Conservation (phyloP, 2,888 invertebrate genomes). For the Phalera bucephala region DNA sequence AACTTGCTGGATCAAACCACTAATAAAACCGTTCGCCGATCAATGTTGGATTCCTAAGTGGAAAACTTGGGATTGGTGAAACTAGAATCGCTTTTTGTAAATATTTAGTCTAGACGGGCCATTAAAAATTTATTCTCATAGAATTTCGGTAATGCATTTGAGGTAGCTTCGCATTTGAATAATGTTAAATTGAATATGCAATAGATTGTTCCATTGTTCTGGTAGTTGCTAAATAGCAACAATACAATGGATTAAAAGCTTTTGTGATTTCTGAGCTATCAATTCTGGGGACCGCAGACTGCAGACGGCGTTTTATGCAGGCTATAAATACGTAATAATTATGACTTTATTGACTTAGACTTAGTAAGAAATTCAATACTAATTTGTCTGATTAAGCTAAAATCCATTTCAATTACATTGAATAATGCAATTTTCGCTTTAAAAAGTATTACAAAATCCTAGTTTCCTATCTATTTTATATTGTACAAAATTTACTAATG, state of each 20-base stretch:
- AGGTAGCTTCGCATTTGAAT: conserved; percentile 19
- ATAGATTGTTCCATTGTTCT: conserved; percentile 3
- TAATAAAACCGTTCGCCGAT: conserved; percentile 63
- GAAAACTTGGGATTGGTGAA: conserved; percentile 65
- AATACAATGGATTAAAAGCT: neutral
- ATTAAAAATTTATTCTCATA: conserved; percentile 71
- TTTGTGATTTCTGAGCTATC: neutral
- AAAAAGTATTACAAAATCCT: too few relatives aligned
- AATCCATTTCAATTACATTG: too few relatives aligned
- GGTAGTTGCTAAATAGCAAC: too few relatives aligned
- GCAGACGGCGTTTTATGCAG: too few relatives aligned
- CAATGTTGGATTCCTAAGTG: conserved; percentile 58
- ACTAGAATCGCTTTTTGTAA: conserved; percentile 56
- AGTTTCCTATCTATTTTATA: too few relatives aligned
- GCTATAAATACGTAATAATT: too few relatives aligned
- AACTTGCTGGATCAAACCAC: conserved; percentile 46
- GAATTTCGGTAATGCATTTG: conserved; percentile 55
- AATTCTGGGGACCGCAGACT: neutral
- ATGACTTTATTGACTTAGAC: too few relatives aligned
- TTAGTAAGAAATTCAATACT: too few relatives aligned
- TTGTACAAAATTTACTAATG: too few relatives aligned
- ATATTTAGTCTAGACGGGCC: conserved; percentile 77
- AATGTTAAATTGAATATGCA: conserved; percentile 5
- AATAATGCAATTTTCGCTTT: too few relatives aligned
- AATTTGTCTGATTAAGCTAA: too few relatives aligned